Base-by-base conservation (phyloP, 2,888 invertebrate species). In the Mactromeris polynyma region DNA sequence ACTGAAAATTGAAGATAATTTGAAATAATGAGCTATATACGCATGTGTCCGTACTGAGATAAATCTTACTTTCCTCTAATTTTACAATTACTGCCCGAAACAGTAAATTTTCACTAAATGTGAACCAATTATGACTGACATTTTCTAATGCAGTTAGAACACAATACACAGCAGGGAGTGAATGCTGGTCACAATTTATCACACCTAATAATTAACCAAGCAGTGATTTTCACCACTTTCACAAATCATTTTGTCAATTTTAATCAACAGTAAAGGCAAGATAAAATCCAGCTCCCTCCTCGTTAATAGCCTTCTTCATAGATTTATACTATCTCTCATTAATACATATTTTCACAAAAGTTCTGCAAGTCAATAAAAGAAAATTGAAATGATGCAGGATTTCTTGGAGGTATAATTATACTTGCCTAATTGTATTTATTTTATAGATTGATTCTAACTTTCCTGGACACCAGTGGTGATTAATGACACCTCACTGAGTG, bases 351-450 rank as follows among this genome's bases (percentile, higher is more conserved):
- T 91, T 87, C 86, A 26, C 81, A 46, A 80, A 58, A 33, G 91
- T 83, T 79, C 83, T 79, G 36, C 79, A n/a, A 87, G 91, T 89
- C 91, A 91, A 91, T 91, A 91, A 91, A 89, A 91, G 84, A 87
- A 87, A 89, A 89, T 91, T 91, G 87, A 91, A 91, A 91, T 83
- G 85, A 92, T 90, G 90, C 92, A 92, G 81, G 26, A 88, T 85
- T 89, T 86, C 89, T 81, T 88, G 78, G 46, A 46, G 33, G 33
- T 38, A 73, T 89, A 88, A 92, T 92, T 92, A 90, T 89, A 91
- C 84, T 90, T 87, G 86, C 85, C 86, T 91, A 90, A 91, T 90
- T 91, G 87, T 91, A 86, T 91, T 91, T 91, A 91, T 88, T 90
- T 84, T 86, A 88, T 87, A 84, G 91, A 91, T 91, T 89, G 83